Conservation (phyloP, 2,888 invertebrate species). For the Scaeva pyrastri region DNA sequence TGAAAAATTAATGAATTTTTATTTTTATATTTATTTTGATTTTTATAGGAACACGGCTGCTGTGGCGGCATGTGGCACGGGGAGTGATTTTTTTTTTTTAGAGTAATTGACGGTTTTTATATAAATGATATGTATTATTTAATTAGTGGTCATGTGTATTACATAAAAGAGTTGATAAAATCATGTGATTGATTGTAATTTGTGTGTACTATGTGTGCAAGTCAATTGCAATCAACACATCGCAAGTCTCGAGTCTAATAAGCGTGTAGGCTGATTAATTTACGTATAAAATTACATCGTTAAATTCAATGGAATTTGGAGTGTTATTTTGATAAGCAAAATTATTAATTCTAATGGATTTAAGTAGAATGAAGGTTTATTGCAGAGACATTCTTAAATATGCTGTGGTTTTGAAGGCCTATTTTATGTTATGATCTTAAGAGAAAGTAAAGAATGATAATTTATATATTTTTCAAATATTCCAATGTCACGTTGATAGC, state of each 20-base stretch:
- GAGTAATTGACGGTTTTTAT: slow-evolving; percentile 35
- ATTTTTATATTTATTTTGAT: slow-evolving; percentile 14
- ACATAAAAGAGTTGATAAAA: slow-evolving; percentile 49
- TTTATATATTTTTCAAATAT: background rate
- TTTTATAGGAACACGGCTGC: background rate
- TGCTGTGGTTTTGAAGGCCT: background rate
- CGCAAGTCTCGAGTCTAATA: background rate
- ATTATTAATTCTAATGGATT: slow-evolving; percentile 19
- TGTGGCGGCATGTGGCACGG: background rate
- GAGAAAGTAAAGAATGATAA: no score
- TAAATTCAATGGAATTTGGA: slow-evolving; percentile 19
- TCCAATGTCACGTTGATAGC: background rate
- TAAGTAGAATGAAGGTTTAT: slow-evolving; percentile 1
- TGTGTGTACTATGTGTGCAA: slow-evolving; percentile 6
- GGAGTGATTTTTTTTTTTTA: slow-evolving; percentile 13
- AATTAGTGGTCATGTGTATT: slow-evolving; percentile 51
- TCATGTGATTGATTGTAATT: slow-evolving; percentile 49
- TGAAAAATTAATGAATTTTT: slow-evolving; percentile 38
- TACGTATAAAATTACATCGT: background rate
- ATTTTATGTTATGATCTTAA: no score
- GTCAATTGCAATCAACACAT: slow-evolving; percentile 31
- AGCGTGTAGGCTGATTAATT: slow-evolving; percentile 28
- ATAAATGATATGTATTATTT: slow-evolving; percentile 44
- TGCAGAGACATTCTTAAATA: background rate
- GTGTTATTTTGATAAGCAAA: slow-evolving; percentile 29